Evolutionary conservation across 2,888 invertebrate species (phyloP), one percentile per base, ranked within the genome.

Genomic region (Ceramica pisi): DNA sequence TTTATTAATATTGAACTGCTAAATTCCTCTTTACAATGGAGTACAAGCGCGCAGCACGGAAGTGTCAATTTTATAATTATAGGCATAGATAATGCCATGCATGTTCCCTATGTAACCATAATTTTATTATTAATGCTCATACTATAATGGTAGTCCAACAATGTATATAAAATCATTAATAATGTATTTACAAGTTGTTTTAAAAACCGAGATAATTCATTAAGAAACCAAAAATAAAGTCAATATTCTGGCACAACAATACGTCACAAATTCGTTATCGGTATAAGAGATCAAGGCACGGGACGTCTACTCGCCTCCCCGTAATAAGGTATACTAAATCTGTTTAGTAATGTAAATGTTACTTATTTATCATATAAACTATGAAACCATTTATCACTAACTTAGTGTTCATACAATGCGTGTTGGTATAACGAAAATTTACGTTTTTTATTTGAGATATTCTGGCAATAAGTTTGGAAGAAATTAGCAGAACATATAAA

Each of bases 221-320:
- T 23, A 51, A 81, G 63, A 70, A 66, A 71, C n/a, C 16, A 57
- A 48, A 50, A 1, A 46, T 41, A 35, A 12, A 26, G n/a, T n/a
- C n/a, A 57, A 48, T 0, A 61, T 73, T 78, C 73, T 64, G 60
- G 26, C 73, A 44, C 31, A 56, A 60, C 46, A 16, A 62, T 62
- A 56, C 65, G 62, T 51, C 61, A 83, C 64, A 69, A 81, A 80
- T 84, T 88, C 88, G 89, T 89, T 89, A 91, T 88, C 87, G 88
- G 89, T 86, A 84, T 77, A 81, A 88, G 91, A 91, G 91, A 91
- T 91, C 91, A 88, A 82, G 80, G 83, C 83, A 75, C 76, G 84
- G 68, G 71, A 83, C 73, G 72, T 71, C 79, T 66, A 66, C 86
- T 81, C 87, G 82, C 84, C 87, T 86, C 88, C 85, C 82, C 86